These are phyloP conservation scores for Patella caerulea DNA, from an alignment of 2,888 invertebrate species.

Conservation along the genomic window DNA sequence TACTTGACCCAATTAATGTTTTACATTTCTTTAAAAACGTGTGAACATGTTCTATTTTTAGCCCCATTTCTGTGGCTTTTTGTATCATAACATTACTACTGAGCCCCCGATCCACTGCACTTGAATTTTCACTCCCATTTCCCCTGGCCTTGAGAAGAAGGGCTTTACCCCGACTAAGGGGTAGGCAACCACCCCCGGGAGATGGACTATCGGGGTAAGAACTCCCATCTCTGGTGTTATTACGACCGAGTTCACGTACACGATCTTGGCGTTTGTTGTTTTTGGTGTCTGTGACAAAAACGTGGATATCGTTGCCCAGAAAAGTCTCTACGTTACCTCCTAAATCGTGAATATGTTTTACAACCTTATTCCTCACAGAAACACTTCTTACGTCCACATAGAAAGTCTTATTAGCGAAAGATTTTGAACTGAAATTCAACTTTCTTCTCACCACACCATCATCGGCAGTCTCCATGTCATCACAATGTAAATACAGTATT, in stretches of 20 bases:
- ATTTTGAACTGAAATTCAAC: constrained; percentile 15
- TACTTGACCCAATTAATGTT: constrained; percentile 11
- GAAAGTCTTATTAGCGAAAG: constrained; percentile 27
- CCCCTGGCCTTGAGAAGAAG: constrained; percentile 25
- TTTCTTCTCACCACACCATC: constrained; percentile 19
- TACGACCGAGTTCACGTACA: background rate
- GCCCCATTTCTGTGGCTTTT: constrained; percentile 23
- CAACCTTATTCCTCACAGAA: constrained; percentile 20
- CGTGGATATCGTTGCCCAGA: constrained; percentile 25
- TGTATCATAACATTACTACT: constrained; percentile 13
- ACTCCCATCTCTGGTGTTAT: background rate
- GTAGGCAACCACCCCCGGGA: background rate
- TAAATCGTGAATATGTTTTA: constrained; percentile 14
- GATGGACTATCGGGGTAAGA: background rate
- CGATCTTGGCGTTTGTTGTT: constrained; percentile 14
- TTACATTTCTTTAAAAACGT: constrained; percentile 22
- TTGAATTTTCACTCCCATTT: constrained; percentile 18
- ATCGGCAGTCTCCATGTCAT: constrained; percentile 11
- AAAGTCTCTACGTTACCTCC: constrained; percentile 28
- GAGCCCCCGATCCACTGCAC: background rate
- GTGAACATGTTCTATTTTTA: constrained; percentile 20
- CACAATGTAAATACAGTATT: constrained; percentile 7
- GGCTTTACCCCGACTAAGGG: constrained; percentile 22
- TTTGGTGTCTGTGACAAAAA: constrained; percentile 23
- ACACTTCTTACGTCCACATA: constrained; percentile 28